Base-by-base conservation (phyloP, 2,888 invertebrate genomes). In the Bugula neritina region DNA sequence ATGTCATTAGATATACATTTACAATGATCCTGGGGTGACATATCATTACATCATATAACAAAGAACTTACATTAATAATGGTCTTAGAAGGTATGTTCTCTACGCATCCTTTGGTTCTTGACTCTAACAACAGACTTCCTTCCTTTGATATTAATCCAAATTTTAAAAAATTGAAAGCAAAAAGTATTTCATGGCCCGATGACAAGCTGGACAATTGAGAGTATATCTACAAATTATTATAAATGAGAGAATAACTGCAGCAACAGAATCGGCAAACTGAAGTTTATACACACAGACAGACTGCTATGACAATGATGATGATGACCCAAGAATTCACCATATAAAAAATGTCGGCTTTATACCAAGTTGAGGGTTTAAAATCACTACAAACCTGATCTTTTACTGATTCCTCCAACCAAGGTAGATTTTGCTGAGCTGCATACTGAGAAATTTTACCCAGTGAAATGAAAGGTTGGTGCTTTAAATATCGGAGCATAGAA, bases 371-470 rank as follows among this genome's bases (percentile, higher is more conserved):
- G n/a, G n/a, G n/a, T n/a, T n/a, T n/a, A n/a, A n/a, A n/a, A n/a
- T n/a, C n/a, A n/a, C n/a, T n/a, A n/a, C n/a, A n/a, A n/a, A 63
- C 63, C 63, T 31, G 29, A 13, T 63, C 29, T 27, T 63, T 21
- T 13, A 34, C 34, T 31, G 63, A 27, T 1, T 3, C 10, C 63
- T 63, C 10, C 31, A 63, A n/a, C 63, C 63, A 63, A 13, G 3
- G 5, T 29, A 63, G 21, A 27, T 31, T 31, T 2, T 63, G 5
- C 3, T 34, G 31, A 5, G 10, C 31, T 13, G 63, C 63, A n/a
- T 63, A n/a, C 25, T 25, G 2, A 31, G 21, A 63, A 13, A 63
- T 63, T 5, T 3, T 5, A 17, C 63, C 63, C 17, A 63, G 63
- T 3, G 63, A 21, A 13, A 13, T 5, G n/a, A 25, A 63, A 31